A percentile compares a stretch with the other conserved stretches of the same genome.
Evolutionary conservation across 2,888 invertebrate genomes (phyloP).

Genomic region (Cerastoderma edule): DNA sequence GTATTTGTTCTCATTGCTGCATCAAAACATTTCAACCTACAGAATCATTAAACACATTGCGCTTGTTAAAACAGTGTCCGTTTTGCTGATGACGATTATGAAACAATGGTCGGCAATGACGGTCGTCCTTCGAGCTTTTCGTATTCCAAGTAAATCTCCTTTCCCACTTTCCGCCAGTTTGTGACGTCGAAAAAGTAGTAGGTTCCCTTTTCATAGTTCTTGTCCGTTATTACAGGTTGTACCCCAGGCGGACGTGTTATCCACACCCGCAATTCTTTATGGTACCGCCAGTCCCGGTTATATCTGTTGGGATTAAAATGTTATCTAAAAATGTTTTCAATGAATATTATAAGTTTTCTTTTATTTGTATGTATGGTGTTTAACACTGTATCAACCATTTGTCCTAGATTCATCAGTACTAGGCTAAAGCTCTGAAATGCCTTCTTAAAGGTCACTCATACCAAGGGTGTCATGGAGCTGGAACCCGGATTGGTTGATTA

Average conservation of each 20-base stretch:
- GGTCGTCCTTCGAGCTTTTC: constrained; percentile 98
- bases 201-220: constrained; percentile 98
- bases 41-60: constrained; percentile 15
- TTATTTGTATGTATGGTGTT: no score
- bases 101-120: constrained; percentile 76
- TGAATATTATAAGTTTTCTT: no score
- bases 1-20: not conserved
- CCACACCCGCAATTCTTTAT: constrained; percentile 99
- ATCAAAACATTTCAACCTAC: constrained; percentile 1
- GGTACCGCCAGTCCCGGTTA: constrained; percentile 99
- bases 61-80: constrained; percentile 46
- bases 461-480: no score
- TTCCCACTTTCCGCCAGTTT: constrained; percentile 99
- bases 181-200: constrained; percentile 99
- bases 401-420: no score
- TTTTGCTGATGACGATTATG: constrained; percentile 72
- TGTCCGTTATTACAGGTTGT: constrained; percentile 96
- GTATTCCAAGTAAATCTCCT: constrained; percentile 99
- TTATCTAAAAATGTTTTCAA: not conserved
- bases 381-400: no score
- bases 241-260: constrained; percentile 98
- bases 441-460: no score
- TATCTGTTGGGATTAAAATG: constrained; percentile 88
- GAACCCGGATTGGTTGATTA: no score
- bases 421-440: no score